Base-by-base conservation (phyloP, 1,140 invertebrate genomes). In the Drosophila burlai region DNA sequence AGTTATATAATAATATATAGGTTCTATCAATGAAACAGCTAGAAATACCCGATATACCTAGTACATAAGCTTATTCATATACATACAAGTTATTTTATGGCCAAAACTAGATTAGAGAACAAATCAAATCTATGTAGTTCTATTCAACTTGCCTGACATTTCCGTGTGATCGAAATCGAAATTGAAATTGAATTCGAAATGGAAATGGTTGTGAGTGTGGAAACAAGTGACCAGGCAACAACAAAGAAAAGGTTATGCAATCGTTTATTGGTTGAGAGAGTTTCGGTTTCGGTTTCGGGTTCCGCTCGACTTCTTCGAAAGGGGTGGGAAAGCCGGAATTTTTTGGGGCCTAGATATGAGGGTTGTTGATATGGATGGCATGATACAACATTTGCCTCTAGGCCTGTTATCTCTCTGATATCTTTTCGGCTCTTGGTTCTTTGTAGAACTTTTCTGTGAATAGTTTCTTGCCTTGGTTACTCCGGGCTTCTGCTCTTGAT, bases 171-270 rank as follows among this genome's bases (percentile, higher is more conserved):
- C 36, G 60, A 69, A 59, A 42, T 11, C 13, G 45, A 61, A 74
- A 72, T 68, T 55, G 67, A 54, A 71, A 26, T 71, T 29, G 24
- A 71, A 68, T 67, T 69, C 31, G 47, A 45, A 67, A 38, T 68
- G 61, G n/a, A 66, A 50, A 50, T 50, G 49, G 47, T 6, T 50
- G 46, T 16, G 46, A 47, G 11, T 40, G 8, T 42, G 47, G 38
- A 71, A 45, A 40, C 49, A 54, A 69, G 65, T 57, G 50, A 40
- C 64, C 38, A 16, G 21, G 26, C 40, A 46, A 40, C 26, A 58
- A 72, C 26, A 40, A 72, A 50, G 55, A 50, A 72, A 50, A 60
- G 67, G 67, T 71, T 71, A 71, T 71, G 67, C 67, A 71, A 71
- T 55, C 67, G 40, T 38, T 71, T 67, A 46, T 52, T 38, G 67